These are phyloP conservation scores for Monochamus saltuarius DNA, from an alignment of 1,140 invertebrate species.

Conservation along the genomic window DNA sequence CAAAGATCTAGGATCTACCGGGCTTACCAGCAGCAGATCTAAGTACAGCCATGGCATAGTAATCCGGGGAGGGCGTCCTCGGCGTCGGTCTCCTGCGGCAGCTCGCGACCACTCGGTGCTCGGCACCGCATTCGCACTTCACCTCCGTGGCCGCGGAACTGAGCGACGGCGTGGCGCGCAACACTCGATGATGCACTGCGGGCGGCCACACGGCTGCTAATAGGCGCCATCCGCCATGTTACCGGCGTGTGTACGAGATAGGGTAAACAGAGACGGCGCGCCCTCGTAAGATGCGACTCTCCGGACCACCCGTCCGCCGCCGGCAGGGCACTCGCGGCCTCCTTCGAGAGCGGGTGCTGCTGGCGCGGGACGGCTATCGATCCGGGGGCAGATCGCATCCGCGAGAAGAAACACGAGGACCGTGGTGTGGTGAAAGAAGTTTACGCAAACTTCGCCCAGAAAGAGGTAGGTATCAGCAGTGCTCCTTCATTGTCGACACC, in stretches of 20 bases:
- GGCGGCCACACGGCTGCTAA: slow-evolving; percentile 33
- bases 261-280: slow-evolving; percentile 29
- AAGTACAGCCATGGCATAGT: slow-evolving; percentile 49
- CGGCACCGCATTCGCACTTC: slow-evolving; percentile 26
- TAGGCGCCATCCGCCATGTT: slow-evolving; percentile 40
- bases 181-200: slow-evolving; percentile 34
- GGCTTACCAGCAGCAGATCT: slow-evolving; percentile 47
- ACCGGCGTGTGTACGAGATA: slow-evolving; percentile 33
- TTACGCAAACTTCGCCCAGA: too few relatives aligned
- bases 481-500: too few relatives aligned
- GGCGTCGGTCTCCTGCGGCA: neutral
- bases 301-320: too few relatives aligned
- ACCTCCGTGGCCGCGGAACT: slow-evolving; percentile 30
- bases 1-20: too few relatives aligned
- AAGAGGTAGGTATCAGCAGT: too few relatives aligned
- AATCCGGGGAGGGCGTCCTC: neutral
- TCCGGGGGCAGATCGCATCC: too few relatives aligned
- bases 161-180: slow-evolving; percentile 4
- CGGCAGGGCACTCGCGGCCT: neutral
- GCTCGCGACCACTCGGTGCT: slow-evolving; percentile 1
- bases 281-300: slow-evolving; percentile 3
- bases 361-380: too few relatives aligned
- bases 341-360: neutral
- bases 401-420: too few relatives aligned
- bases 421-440: too few relatives aligned